A percentile compares a stretch with the other conserved stretches of the same genome.
These are phyloP conservation scores for Seriola quinqueradiata DNA, from an alignment of 2,113 vertebrate genomes.

Conservation along the genomic window DNA sequence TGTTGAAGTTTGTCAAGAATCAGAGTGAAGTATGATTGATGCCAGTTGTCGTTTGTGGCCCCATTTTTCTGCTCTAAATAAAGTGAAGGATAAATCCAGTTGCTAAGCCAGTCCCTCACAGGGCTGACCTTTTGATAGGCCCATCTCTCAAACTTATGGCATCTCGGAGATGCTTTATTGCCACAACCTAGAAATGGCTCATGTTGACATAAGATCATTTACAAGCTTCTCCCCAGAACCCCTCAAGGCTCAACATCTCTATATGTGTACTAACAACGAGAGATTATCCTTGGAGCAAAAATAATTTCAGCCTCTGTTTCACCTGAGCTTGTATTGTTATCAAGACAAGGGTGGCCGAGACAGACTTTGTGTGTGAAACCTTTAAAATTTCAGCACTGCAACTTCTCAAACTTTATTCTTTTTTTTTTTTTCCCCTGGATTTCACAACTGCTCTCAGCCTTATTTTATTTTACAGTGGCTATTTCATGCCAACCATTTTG, in stretches of 20 bases:
- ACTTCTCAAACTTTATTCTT: constrained; percentile 14
- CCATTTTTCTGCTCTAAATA: constrained; percentile 82
- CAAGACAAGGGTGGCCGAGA: constrained; percentile 1
- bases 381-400: constrained; percentile 27
- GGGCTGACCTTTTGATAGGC: constrained; percentile 80
- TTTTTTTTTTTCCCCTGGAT: background rate
- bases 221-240: constrained; percentile 66
- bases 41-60: constrained; percentile 48
- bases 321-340: constrained; percentile 58
- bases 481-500: constrained; percentile 5
- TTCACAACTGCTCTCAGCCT: constrained; percentile 13
- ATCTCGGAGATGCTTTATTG: constrained; percentile 74
- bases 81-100: constrained; percentile 78
- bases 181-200: constrained; percentile 75
- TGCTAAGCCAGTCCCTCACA: constrained; percentile 73
- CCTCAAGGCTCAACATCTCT: constrained; percentile 73
- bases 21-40: constrained; percentile 74
- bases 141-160: constrained; percentile 79
- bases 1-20: constrained; percentile 63
- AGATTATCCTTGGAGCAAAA: constrained; percentile 71
- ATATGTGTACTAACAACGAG: constrained; percentile 61
- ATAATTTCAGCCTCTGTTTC: constrained; percentile 49
- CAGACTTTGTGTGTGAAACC: constrained; percentile 8
- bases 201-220: constrained; percentile 77
- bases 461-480: constrained; percentile 22